Evolutionary conservation across 37 sponge, comb jelly and placozoan species (phyloP).

Genomic region (Cladorhizidae sp.): DNA sequence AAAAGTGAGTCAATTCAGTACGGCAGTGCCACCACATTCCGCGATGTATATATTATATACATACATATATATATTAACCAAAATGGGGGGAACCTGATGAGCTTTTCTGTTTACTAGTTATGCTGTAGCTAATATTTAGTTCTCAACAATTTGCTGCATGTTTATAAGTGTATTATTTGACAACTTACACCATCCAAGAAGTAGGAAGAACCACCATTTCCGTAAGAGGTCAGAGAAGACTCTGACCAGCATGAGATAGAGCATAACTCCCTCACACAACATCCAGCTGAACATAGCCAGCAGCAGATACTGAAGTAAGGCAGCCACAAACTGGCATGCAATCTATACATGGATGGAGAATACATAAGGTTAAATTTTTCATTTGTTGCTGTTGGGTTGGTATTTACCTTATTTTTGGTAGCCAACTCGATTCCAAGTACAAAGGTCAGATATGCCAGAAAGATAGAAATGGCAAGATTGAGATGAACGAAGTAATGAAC

Average conservation of each 20-base stretch:
- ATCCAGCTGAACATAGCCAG: conserved; percentile 68
- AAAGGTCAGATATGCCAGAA: conserved; percentile 22
- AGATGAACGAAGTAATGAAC: conserved; percentile 39
- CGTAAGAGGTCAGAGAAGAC: conserved; percentile 50
- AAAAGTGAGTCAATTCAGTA: too few species aligned
- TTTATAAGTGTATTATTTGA: too few species aligned
- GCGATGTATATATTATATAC: too few species aligned
- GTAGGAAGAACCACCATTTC: conserved; percentile 69
- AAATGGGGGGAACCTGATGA: too few species aligned
- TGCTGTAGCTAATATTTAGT: too few species aligned
- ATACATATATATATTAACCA: too few species aligned
- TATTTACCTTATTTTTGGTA: not conserved
- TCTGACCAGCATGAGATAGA: conserved; percentile 62
- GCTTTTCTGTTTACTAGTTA: too few species aligned
- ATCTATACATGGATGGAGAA: conserved; percentile 14
- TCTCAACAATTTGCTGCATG: too few species aligned
- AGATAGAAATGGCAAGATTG: conserved; percentile 32
- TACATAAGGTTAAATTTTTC: too few species aligned
- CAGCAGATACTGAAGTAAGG: conserved; percentile 57
- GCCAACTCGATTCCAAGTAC: conserved; percentile 23
- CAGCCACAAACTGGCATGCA: conserved; percentile 50
- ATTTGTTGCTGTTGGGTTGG: too few species aligned
- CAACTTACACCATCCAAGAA: conserved; percentile 62
- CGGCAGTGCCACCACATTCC: too few species aligned
- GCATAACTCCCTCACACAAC: conserved; percentile 78